Evolutionary conservation across 2,888 invertebrate species (phyloP).

Genomic region (Thera britannica): DNA sequence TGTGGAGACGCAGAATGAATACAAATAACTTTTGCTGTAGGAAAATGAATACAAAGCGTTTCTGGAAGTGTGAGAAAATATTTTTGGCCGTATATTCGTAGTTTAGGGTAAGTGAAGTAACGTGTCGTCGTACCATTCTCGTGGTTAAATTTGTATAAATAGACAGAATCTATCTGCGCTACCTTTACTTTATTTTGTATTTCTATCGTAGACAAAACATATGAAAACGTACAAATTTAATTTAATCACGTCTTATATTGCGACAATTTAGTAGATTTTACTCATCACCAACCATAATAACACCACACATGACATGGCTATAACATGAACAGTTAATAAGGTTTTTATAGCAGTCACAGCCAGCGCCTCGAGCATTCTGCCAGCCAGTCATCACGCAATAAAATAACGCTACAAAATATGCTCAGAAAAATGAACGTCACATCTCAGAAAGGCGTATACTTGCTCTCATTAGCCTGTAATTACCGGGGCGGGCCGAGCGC

Average conservation of each 20-base stretch:
- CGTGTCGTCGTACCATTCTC: conserved; percentile 14
- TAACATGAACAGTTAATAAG: conserved; percentile 60
- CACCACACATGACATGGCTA: conserved; percentile 47
- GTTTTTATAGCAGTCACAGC: conserved; percentile 54
- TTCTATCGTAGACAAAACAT: neutral
- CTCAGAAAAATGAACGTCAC: conserved; percentile 59
- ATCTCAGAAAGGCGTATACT: conserved; percentile 55
- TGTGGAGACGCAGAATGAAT: conserved; percentile 43
- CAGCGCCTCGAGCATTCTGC: conserved; percentile 55
- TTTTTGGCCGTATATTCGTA: conserved; percentile 27
- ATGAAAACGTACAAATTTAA: neutral
- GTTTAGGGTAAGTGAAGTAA: conserved; percentile 24
- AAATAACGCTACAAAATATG: conserved; percentile 64
- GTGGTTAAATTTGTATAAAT: conserved; percentile 14
- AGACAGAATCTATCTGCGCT: conserved; percentile 6
- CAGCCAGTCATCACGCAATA: conserved; percentile 67
- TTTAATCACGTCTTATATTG: conserved; percentile 14
- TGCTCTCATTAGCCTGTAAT: conserved; percentile 82
- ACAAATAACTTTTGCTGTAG: conserved; percentile 42
- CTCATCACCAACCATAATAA: conserved; percentile 50
- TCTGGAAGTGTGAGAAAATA: conserved; percentile 31
- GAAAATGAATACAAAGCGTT: conserved; percentile 39
- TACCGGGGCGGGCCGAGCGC: conserved; percentile 56
- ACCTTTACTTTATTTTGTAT: neutral
- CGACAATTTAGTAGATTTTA: conserved; percentile 40